phyloP scores from a whole-genome alignment of 2,797 vertebrate species.

The Gephyroberyx darwinii region DNA sequence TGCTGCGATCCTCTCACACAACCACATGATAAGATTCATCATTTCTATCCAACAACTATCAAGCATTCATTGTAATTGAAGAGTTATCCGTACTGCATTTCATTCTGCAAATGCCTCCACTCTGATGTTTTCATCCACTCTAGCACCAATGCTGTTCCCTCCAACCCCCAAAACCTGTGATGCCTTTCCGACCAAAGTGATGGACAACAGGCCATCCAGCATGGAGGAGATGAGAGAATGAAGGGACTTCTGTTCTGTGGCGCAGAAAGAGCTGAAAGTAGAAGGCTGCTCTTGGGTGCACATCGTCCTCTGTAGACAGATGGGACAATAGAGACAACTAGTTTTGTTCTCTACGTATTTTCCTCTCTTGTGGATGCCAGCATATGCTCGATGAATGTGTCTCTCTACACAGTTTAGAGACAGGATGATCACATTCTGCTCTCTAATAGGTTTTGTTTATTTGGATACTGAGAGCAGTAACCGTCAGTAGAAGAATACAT shows the following conservation, averaged over 20 bases:
- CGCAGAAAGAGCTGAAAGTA: constrained; percentile 68
- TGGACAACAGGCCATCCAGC: constrained; percentile 41
- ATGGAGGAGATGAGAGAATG: constrained; percentile 64
- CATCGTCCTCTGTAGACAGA: constrained; percentile 76
- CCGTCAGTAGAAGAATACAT: constrained; percentile 28
- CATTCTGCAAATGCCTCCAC: constrained; percentile 17
- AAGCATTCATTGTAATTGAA: constrained; percentile 59
- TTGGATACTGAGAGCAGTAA: constrained; percentile 39
- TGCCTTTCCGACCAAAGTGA: constrained; percentile 53
- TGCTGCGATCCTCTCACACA: constrained; percentile 70
- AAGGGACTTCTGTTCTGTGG: constrained; percentile 65
- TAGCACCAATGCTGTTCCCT: constrained; percentile 32
- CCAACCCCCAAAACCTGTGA: constrained; percentile 49
- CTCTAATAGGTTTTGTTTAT: constrained; percentile 50
- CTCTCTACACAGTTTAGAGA: constrained; percentile 58
- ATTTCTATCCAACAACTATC: constrained; percentile 69
- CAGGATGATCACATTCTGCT: constrained; percentile 50
- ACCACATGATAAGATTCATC: constrained; percentile 75
- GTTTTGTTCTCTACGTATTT: constrained; percentile 69
- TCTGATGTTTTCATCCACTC: constrained; percentile 43
- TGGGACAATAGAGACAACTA: constrained; percentile 73
- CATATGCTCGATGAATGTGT: constrained; percentile 73
- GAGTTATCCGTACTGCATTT: constrained; percentile 50
- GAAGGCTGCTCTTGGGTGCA: constrained; percentile 65
- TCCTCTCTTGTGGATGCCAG: constrained; percentile 68